Conservation (phyloP, 2,113 vertebrate species). For the Pitta sordida region DNA sequence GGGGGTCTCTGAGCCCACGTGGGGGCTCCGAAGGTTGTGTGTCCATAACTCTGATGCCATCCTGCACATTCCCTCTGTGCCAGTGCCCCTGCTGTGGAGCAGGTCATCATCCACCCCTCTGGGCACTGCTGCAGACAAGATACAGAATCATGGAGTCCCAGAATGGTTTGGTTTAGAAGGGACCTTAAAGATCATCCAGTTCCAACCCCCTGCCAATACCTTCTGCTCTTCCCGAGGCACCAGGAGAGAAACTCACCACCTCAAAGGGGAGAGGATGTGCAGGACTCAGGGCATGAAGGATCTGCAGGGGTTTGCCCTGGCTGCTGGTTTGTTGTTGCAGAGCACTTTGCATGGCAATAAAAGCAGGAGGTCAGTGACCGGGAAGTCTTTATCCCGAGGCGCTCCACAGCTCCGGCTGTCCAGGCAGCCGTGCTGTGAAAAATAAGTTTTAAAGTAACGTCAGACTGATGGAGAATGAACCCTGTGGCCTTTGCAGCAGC, state of each 20-base stretch:
- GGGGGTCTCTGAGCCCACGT: accelerated
- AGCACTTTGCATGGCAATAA: background rate
- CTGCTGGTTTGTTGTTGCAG: background rate
- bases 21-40: accelerated
- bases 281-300: accelerated
- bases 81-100: accelerated
- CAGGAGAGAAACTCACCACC: accelerated
- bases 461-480: conserved; percentile 25
- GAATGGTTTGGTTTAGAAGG: background rate
- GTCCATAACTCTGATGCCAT: accelerated
- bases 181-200: background rate
- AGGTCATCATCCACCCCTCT: background rate
- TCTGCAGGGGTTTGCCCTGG: accelerated
- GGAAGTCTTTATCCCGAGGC: conserved; percentile 21
- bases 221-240: too few relatives aligned
- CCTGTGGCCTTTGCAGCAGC: conserved; percentile 1
- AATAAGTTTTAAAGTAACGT: conserved; percentile 25
- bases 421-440: background rate
- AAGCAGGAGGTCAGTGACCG: conserved; percentile 15
- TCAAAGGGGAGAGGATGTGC: background rate
- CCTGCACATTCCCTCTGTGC: accelerated
- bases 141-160: background rate
- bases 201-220: background rate
- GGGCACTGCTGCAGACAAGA: accelerated
- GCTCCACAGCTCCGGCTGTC: background rate